These are phyloP conservation scores for Chaetogeoica ovagalla DNA, from an alignment of 2,888 invertebrate genomes.

Conservation along the genomic window DNA sequence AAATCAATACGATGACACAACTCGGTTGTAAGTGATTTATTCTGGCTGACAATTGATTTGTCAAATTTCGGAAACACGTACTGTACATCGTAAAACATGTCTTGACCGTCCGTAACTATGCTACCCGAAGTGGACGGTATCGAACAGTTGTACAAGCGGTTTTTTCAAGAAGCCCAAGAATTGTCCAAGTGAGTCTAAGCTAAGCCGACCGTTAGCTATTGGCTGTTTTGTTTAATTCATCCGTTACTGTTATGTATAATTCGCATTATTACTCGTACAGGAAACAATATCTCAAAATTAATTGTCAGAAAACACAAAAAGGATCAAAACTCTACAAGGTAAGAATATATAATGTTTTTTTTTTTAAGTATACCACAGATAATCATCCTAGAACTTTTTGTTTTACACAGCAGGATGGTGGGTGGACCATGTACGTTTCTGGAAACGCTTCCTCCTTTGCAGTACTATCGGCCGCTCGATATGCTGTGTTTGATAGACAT, in stretches of 20 bases:
- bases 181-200: constrained; percentile 28
- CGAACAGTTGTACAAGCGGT: constrained; percentile 48
- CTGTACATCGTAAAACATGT: constrained; percentile 1
- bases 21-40: not conserved
- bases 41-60: not conserved
- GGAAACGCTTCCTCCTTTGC: constrained; percentile 47
- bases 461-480: constrained; percentile 42
- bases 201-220: not conserved
- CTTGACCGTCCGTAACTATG: constrained; percentile 18
- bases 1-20: constrained; percentile 28
- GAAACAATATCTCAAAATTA: constrained; percentile 20
- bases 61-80: not conserved
- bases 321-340: constrained; percentile 38
- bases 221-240: not conserved
- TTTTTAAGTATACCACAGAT: not conserved
- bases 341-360: not conserved
- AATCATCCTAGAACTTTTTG: not conserved
- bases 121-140: constrained; percentile 49
- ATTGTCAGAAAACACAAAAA: constrained; percentile 30
- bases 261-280: not conserved
- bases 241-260: not conserved
- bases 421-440: constrained; percentile 48
- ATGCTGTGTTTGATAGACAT: constrained; percentile 45
- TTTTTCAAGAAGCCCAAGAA: constrained; percentile 50
- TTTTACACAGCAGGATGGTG: constrained; percentile 32